Evolutionary conservation across 35 echinoderm and acorn worm species (phyloP), one percentile per base, ranked within the genome.

Genomic region (Anneissia japonica): DNA sequence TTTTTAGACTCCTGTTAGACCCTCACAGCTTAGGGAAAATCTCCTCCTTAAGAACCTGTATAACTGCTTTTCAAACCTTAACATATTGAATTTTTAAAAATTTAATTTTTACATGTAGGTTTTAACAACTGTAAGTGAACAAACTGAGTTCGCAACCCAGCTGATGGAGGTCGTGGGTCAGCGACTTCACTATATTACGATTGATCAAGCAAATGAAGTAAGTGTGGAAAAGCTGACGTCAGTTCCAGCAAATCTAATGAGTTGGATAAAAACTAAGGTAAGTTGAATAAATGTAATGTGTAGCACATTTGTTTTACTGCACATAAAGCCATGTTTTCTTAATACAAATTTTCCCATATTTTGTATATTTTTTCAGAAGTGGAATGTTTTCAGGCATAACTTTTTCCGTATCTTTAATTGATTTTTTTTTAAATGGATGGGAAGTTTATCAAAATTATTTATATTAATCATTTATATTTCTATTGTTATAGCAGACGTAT

Each of bases 241-340:
- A 76, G 89, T 99, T 0, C 92, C 96, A 11, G 88, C 96, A 31
- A 91, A 92, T 1, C 79, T 99, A 0, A 74, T 99, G 0, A 88
- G 89, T 13, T 99, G 96, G 96, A 83, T 99, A 30, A 99, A 99
- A 86, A 33, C 89, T 29, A 82, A 91, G 89, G 96, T 99, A 77
- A 85, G 91, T 82, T 46, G 0, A 12, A n/a, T n/a, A n/a, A n/a
- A n/a, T n/a, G n/a, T n/a, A n/a, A n/a, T n/a, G n/a, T n/a, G n/a
- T n/a, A n/a, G n/a, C n/a, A n/a, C n/a, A n/a, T n/a, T n/a, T n/a
- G n/a, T n/a, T n/a, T n/a, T n/a, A n/a, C n/a, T n/a, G n/a, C n/a
- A n/a, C n/a, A n/a, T n/a, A n/a, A n/a, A n/a, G n/a, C n/a, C n/a
- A n/a, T n/a, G n/a, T n/a, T n/a, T n/a, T n/a, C n/a, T n/a, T n/a